Percentiles rank a stretch among this genome's conserved stretches.
Conservation (phyloP, 2,797 vertebrate species). For the Calcarius lapponicus region DNA sequence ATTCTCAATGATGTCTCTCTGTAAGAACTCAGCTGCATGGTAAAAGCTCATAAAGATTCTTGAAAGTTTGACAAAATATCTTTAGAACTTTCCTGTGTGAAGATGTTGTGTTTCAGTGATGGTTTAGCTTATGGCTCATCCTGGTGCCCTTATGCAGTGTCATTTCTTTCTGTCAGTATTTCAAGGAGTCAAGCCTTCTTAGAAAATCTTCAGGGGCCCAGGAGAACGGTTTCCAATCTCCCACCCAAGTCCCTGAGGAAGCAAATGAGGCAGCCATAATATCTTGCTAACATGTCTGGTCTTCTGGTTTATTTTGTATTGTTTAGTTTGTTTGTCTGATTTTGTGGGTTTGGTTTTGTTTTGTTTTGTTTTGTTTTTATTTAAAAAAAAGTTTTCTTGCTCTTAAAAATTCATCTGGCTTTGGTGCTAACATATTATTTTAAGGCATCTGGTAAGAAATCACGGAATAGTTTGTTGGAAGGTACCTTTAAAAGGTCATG, state of each 20-base stretch:
- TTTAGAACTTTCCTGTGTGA: neutral
- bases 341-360: neutral
- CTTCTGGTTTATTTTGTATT: neutral
- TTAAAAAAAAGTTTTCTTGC: neutral
- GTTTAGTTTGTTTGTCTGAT: neutral
- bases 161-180: neutral
- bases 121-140: neutral
- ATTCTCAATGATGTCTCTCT: neutral
- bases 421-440: neutral
- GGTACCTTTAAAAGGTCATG: neutral
- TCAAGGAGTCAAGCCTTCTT: neutral
- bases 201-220: fast-evolving
- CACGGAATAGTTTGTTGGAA: neutral
- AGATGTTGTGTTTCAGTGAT: neutral
- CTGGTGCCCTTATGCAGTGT: neutral
- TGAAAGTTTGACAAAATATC: neutral
- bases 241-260: neutral
- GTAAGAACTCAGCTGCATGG: neutral
- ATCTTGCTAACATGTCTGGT: neutral
- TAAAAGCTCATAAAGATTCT: neutral
- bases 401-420: neutral
- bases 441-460: neutral
- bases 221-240: neutral
- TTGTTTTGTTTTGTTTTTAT: neutral
- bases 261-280: neutral